Evolutionary conservation across 1,140 invertebrate genomes (phyloP), one percentile per base, ranked within the genome.

Genomic region (Drosophila pachea): DNA sequence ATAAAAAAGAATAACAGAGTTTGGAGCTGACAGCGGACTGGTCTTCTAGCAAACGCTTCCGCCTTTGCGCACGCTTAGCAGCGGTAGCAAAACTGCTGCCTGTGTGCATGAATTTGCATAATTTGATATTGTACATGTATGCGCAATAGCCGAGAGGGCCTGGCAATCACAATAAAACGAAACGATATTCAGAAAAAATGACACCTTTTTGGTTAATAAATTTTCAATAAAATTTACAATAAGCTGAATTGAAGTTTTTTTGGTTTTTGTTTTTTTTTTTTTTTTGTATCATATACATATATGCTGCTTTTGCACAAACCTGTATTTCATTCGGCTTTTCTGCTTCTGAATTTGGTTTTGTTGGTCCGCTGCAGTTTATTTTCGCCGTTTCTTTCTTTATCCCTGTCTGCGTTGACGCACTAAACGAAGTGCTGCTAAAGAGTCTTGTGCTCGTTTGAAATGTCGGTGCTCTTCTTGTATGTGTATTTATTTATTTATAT

Each of bases 21-120:
- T 65, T 60, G 49, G 52, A 49, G 69, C 47, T 68, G 58, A 53
- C 75, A 67, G 49, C 67, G 64, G 75, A 78, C 76, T 78, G 76
- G 76, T 78, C 78, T 79, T 70, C 55, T 61, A 68, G 49, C 66
- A 67, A 71, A 73, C 66, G 79, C 79, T 83, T 83, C 78, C 62
- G 77, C 65, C 73, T 81, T 79, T 70, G 81, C 73, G 69, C 65
- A 72, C 65, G 65, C 65, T 62, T 53, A 49, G 48, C 71, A 59
- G 35, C 35, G 22, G 49, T 64, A 55, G 61, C 42, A 50, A 67
- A 62, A 66, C 58, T 67, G 48, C 65, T 64, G 63, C 29, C 47
- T 47, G 53, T 73, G 72, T 68, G 61, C 62, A 84, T 86, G 76
- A 83, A 83, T 83, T 86, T 83, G 79, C 79, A 83, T 83, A 83